Evolutionary conservation across 1,140 invertebrate species (phyloP), one percentile per base, ranked within the genome.

Genomic region (Chymomyza costata): DNA sequence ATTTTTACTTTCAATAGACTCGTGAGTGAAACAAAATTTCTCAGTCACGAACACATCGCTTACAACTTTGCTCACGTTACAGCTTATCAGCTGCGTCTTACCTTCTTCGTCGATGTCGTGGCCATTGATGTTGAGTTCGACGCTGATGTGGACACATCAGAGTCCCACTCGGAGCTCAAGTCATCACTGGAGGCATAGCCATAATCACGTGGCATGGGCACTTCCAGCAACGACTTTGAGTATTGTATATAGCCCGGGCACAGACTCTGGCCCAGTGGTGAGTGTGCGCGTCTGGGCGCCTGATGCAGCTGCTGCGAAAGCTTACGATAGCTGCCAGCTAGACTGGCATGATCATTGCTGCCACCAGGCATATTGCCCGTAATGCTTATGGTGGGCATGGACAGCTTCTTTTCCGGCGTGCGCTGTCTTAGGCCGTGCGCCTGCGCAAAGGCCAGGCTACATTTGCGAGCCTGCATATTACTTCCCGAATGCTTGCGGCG

Each of bases 141-240:
- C 1, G 51, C 59, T 38, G 69, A 74, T 3, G 76, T 74, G 2
- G 89, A 88, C 14, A 92, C 90, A 85, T 95, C 93, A 0, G 93
- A 94, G 81, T 95, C 93, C 93, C 94, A 95, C 78, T 96, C 94
- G 5, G 93, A 95, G 82, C 92, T 94, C 7, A 96, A 89, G 87
- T 96, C 94, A 82, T 96, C 94, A 71, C 92, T 93, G 53, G 93
- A 94, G 8, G 93, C 91, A 80, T 95, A 93, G 6, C 92, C 92
- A 84, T 93, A 95, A 68, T 95, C 94, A 28, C 90, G 84, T 21
- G 82, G 86, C 87, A 88, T 89, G 0, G 92, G 92, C 32, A 94
- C 92, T 69, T 92, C 89, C 34, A 94, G 82, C n/a, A 95, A 84
- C 11, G 89, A 91, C 55, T 89, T 90, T 61, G 92, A 89, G 87